Evolutionary conservation across 1,140 invertebrate genomes (phyloP).

Genomic region (Drosophila fuyamai): DNA sequence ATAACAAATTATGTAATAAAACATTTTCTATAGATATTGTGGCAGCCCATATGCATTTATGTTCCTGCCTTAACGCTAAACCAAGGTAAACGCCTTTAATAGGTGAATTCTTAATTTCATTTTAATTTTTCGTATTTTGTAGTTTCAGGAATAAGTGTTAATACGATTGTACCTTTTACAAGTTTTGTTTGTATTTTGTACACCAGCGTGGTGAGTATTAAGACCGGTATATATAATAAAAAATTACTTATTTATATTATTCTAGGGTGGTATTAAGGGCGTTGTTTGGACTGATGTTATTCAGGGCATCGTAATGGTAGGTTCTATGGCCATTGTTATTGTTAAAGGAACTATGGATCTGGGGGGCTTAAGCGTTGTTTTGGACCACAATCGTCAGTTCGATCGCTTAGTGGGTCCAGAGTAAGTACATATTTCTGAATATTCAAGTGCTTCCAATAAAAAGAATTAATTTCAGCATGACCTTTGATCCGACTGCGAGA

Average conservation of each 20-base stretch:
- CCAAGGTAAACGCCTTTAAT: constrained; percentile 85
- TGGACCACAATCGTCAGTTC: constrained; percentile 89
- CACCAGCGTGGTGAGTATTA: constrained; percentile 89
- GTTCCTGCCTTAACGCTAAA: constrained; percentile 93
- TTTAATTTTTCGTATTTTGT: background rate
- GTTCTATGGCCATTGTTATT: constrained; percentile 91
- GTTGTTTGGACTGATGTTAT: constrained; percentile 95
- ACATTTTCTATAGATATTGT: constrained; percentile 84
- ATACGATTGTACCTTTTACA: constrained; percentile 89
- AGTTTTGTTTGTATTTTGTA: constrained; percentile 93
- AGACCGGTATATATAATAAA: too few relatives aligned
- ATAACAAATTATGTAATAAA: too few relatives aligned
- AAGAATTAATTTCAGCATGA: constrained; percentile 86
- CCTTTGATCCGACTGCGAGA: constrained; percentile 89
- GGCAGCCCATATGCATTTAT: constrained; percentile 91
- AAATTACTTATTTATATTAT: too few relatives aligned
- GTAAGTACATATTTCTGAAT: constrained; percentile 85
- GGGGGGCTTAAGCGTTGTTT: constrained; percentile 91
- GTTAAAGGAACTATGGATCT: constrained; percentile 92
- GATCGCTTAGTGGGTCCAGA: constrained; percentile 91
- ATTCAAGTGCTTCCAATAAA: constrained; percentile 73
- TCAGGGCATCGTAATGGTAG: constrained; percentile 92
- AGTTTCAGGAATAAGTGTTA: constrained; percentile 90
- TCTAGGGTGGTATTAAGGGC: constrained; percentile 92
- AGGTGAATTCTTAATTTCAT: too few relatives aligned